These are phyloP conservation scores for Euphydryas editha DNA, from an alignment of 2,888 invertebrate genomes.

Conservation along the genomic window DNA sequence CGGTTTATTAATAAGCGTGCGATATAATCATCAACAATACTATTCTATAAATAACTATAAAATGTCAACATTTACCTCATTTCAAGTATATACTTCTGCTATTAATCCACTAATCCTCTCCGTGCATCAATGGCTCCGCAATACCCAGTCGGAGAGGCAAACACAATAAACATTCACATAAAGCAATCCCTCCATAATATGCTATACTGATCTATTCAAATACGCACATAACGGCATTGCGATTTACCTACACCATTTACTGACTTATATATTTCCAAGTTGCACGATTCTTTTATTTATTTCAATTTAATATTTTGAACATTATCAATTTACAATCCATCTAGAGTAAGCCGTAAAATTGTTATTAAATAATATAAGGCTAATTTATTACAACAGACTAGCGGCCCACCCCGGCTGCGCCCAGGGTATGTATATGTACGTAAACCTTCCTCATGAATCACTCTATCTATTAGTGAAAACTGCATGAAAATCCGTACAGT, in stretches of 20 bases:
- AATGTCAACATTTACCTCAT: neutral
- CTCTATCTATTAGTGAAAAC: too few species aligned
- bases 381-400: too few species aligned
- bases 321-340: too few species aligned
- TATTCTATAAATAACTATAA: neutral
- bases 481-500: too few species aligned
- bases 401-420: too few species aligned
- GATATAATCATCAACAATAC: neutral
- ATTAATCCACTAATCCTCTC: slow-evolving; percentile 25
- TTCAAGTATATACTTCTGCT: slow-evolving; percentile 6
- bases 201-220: slow-evolving; percentile 33
- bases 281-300: neutral
- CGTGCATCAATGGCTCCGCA: slow-evolving; percentile 30
- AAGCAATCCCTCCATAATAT: slow-evolving; percentile 30
- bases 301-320: neutral
- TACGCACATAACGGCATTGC: neutral
- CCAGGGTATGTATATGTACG: too few species aligned
- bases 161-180: slow-evolving; percentile 33
- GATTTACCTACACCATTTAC: too few species aligned
- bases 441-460: too few species aligned
- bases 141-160: slow-evolving; percentile 38
- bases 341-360: too few species aligned
- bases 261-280: neutral
- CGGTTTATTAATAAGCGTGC: too few species aligned
- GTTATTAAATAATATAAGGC: too few species aligned